Conservation (phyloP, 2,888 invertebrate species). For the Pharmacophagus antenor region DNA sequence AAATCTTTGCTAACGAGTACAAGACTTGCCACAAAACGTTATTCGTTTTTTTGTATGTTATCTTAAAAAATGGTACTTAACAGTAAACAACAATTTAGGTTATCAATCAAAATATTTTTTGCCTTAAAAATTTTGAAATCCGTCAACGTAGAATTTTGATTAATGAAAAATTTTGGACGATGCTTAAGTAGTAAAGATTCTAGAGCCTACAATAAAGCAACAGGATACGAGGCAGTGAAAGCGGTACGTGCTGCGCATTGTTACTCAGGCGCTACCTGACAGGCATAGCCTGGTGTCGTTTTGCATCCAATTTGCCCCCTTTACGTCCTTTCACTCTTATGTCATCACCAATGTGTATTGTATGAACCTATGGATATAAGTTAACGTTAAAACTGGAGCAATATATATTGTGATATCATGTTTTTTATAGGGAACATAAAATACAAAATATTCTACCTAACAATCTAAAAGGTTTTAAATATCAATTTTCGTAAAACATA, state of each 20-base stretch:
- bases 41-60: conserved; percentile 9
- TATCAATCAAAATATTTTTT: not conserved
- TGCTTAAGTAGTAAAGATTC: conserved; percentile 25
- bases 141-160: not conserved
- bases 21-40: conserved; percentile 29
- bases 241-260: conserved; percentile 67
- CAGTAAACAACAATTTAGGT: not conserved
- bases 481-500: too few species aligned
- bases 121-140: not conserved
- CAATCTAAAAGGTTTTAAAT: too few species aligned
- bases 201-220: conserved; percentile 37
- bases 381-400: too few species aligned
- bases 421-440: not conserved
- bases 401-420: too few species aligned
- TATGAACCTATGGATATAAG: not conserved
- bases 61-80: not conserved
- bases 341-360: conserved; percentile 23
- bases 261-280: conserved; percentile 60
- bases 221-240: conserved; percentile 74
- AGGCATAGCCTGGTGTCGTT: conserved; percentile 66
- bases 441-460: not conserved
- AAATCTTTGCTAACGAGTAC: conserved; percentile 45
- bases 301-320: conserved; percentile 70
- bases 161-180: not conserved
- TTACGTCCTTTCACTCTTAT: conserved; percentile 69